Percentiles rank a stretch among this genome's conserved stretches.
Conservation (phyloP, 2,888 invertebrate species). For the Synergus umbraculus region DNA sequence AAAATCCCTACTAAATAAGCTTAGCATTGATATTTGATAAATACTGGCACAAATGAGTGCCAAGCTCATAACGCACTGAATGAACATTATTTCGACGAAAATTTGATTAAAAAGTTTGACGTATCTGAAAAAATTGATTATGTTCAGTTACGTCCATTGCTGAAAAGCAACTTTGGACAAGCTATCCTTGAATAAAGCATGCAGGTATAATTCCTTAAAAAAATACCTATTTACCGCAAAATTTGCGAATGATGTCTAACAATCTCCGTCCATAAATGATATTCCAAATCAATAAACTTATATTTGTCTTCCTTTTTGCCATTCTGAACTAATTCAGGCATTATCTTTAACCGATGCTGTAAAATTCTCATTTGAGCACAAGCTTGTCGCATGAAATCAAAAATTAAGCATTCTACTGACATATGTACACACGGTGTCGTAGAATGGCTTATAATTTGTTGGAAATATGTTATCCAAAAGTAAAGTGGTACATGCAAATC, state of each 20-base stretch:
- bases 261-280: neutral
- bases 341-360: neutral
- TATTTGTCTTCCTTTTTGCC: neutral
- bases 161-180: too few relatives aligned
- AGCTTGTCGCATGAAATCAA: too few relatives aligned
- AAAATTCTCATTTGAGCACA: neutral
- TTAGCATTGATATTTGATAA: too few relatives aligned
- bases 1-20: too few relatives aligned
- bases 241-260: neutral
- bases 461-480: constrained; percentile 18
- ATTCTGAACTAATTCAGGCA: neutral
- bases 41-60: too few relatives aligned
- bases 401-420: neutral
- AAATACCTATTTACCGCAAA: too few relatives aligned
- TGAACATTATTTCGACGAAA: too few relatives aligned
- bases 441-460: neutral
- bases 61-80: too few relatives aligned
- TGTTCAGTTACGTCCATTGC: too few relatives aligned
- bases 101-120: too few relatives aligned
- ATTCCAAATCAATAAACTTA: neutral
- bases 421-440: neutral
- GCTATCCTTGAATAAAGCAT: too few relatives aligned
- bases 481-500: neutral
- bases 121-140: neutral
- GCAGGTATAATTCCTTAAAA: too few relatives aligned